These are phyloP conservation scores for Torymus texanus DNA, from an alignment of 2,888 invertebrate species.

Conservation along the genomic window DNA sequence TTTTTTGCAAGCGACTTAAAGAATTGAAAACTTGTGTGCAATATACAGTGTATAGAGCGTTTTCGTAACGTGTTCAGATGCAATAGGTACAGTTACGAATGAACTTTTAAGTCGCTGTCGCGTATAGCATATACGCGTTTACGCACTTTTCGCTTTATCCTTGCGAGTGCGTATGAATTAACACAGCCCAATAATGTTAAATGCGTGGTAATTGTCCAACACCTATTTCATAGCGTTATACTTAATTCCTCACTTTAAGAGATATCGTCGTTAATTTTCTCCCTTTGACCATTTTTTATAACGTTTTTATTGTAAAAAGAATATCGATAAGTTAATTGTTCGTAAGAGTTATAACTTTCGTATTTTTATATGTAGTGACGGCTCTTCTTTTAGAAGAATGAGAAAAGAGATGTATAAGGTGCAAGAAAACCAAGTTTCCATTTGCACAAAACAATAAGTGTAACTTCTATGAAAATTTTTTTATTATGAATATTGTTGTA, in stretches of 20 bases:
- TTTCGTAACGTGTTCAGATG: constrained; percentile 16
- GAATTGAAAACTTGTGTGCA: constrained; percentile 30
- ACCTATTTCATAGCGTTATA: constrained; percentile 27
- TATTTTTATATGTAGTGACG: constrained; percentile 28
- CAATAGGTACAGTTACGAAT: constrained; percentile 29
- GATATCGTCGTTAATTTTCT: constrained; percentile 20
- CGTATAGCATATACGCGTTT: not conserved
- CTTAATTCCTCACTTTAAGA: constrained; percentile 10
- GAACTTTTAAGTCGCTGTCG: not conserved
- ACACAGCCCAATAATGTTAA: constrained; percentile 44
- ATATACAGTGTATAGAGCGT: constrained; percentile 33
- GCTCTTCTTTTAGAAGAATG: not conserved
- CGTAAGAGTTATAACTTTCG: constrained; percentile 34
- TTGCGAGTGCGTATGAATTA: constrained; percentile 8
- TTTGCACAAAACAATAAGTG: not conserved
- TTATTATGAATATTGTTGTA: constrained; percentile 45
- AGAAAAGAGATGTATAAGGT: not conserved
- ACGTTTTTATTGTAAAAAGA: constrained; percentile 52
- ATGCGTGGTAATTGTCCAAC: constrained; percentile 33
- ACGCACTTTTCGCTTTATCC: constrained; percentile 11
- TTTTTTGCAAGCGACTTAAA: not conserved
- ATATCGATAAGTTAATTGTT: constrained; percentile 38
- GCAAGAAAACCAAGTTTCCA: constrained; percentile 24
- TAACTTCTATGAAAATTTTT: constrained; percentile 39
- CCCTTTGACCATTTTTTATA: constrained; percentile 15